Percentiles rank a stretch among this genome's conserved stretches.
These are phyloP conservation scores for Sceloporus undulatus DNA, from an alignment of 2,113 vertebrate species.

Conservation along the genomic window DNA sequence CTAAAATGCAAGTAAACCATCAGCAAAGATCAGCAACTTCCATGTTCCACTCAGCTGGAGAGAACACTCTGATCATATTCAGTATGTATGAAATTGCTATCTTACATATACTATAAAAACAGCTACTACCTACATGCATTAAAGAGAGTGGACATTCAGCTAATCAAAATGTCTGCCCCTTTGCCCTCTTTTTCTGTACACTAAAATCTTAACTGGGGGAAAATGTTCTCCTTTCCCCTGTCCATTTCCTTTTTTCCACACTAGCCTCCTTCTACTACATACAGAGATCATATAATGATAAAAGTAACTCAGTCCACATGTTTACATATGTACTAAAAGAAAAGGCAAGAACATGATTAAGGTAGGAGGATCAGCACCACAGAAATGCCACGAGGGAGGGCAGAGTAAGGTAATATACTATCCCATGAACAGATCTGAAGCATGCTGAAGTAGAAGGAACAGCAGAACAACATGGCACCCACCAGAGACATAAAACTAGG, in stretches of 20 bases:
- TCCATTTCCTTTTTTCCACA: background rate
- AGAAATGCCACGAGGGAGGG: constrained; percentile 24
- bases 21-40: background rate
- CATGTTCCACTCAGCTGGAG: too few species aligned
- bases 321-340: constrained; percentile 39
- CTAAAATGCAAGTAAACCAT: background rate
- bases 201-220: background rate
- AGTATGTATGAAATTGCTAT: background rate
- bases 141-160: background rate
- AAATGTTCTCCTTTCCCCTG: constrained; percentile 2
- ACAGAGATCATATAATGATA: background rate
- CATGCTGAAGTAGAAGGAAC: constrained; percentile 53
- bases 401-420: constrained; percentile 16
- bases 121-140: background rate
- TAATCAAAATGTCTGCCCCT: background rate
- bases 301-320: constrained; percentile 43
- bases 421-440: constrained; percentile 47
- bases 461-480: constrained; percentile 40
- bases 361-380: constrained; percentile 39
- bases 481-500: constrained; percentile 54
- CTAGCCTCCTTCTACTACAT: background rate
- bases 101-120: background rate
- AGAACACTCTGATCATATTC: too few species aligned
- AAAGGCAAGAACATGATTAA: constrained; percentile 43
- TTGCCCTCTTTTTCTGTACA: background rate